Evolutionary conservation across 64 coral and sea anemone genomes (phyloP).

Genomic region (Trachythela sp.): DNA sequence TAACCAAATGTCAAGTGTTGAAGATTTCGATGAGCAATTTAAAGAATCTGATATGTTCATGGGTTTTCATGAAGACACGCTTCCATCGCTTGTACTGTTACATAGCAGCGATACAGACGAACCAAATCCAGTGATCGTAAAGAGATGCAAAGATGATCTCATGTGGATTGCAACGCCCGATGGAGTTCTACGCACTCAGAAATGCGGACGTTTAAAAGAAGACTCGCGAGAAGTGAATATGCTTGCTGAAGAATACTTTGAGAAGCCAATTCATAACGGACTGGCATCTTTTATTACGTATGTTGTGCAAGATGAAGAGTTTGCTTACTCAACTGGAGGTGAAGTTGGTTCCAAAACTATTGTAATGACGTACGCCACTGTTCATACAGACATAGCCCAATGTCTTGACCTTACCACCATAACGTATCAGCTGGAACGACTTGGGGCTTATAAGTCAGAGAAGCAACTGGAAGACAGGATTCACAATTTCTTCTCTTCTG

Average conservation of each 20-base stretch:
- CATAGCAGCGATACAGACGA: neutral
- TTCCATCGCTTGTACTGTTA: neutral
- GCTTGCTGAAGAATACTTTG: conserved; percentile 54
- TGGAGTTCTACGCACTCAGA: conserved; percentile 65
- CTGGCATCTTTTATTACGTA: conserved; percentile 45
- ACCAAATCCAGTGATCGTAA: conserved; percentile 13
- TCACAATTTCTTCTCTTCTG: conserved; percentile 45
- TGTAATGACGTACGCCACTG: conserved; percentile 83
- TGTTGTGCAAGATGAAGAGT: neutral
- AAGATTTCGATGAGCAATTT: neutral
- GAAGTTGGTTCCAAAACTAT: conserved; percentile 10
- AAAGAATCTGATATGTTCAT: neutral
- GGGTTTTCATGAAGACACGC: conserved; percentile 1
- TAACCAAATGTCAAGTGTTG: neutral
- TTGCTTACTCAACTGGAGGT: neutral
- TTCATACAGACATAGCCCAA: conserved; percentile 56
- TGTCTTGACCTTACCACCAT: conserved; percentile 38
- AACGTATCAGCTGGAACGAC: conserved; percentile 64
- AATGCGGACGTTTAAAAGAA: conserved; percentile 28
- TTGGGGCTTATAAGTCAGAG: conserved; percentile 80
- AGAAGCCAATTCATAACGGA: conserved; percentile 68
- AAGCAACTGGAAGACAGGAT: conserved; percentile 74
- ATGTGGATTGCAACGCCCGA: conserved; percentile 77
- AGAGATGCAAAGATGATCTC: conserved; percentile 66
- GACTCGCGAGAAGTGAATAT: conserved; percentile 50